phyloP scores from a whole-genome alignment of 2,888 invertebrate species.

The Cistogaster globosa region DNA sequence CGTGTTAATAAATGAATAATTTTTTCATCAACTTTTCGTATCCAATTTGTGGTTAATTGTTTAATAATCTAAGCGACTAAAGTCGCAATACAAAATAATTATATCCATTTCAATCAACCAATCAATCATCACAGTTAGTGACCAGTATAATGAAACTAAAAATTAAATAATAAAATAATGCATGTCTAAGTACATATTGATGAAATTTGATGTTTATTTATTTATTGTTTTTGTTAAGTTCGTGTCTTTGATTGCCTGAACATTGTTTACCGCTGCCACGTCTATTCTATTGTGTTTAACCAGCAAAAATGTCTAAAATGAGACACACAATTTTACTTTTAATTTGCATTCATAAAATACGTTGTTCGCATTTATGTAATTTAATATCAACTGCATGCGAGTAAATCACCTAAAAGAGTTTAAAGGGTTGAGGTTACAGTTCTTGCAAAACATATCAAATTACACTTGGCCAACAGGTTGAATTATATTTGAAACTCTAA shows the following conservation, averaged over 20 bases:
- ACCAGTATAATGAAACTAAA: conserved; percentile 2
- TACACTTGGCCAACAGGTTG: conserved; percentile 17
- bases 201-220: conserved; percentile 25
- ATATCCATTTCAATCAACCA: conserved; percentile 35
- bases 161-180: background rate
- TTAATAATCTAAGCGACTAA: conserved; percentile 28
- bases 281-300: conserved; percentile 53
- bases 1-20: conserved; percentile 34
- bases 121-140: conserved; percentile 39
- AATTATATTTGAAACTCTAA: background rate
- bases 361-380: background rate
- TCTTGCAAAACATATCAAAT: conserved; percentile 20
- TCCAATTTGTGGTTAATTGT: conserved; percentile 48
- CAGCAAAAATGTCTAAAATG: background rate
- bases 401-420: background rate
- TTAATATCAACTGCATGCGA: conserved; percentile 3
- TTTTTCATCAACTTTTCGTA: conserved; percentile 28
- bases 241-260: conserved; percentile 60
- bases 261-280: conserved; percentile 33
- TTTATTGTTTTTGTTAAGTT: conserved; percentile 8
- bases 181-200: conserved; percentile 13
- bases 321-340: background rate
- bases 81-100: conserved; percentile 30
- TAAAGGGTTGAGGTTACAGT: background rate
- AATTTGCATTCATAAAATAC: background rate